These are phyloP conservation scores for Poicephalus gulielmi DNA, from an alignment of 2,113 vertebrate genomes.

Conservation along the genomic window DNA sequence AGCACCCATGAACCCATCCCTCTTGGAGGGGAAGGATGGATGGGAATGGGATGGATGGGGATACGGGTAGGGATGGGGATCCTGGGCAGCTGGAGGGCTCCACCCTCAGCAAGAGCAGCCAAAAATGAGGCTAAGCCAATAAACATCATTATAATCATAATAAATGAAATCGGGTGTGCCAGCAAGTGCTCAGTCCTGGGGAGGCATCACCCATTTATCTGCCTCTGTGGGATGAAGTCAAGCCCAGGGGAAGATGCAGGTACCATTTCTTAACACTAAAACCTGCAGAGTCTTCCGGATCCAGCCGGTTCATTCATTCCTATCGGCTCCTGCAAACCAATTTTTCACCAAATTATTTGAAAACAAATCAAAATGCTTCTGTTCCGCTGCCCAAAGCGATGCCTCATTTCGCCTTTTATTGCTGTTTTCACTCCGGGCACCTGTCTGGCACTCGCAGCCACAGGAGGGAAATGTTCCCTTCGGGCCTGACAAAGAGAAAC, in stretches of 20 bases:
- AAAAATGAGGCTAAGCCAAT: neutral
- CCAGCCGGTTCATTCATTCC: neutral
- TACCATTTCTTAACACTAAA: neutral
- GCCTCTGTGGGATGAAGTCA: neutral
- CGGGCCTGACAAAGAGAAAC: neutral
- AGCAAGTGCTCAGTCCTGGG: neutral
- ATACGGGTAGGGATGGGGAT: neutral
- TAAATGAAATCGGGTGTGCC: accelerated
- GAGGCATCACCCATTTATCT: neutral
- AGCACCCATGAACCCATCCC: neutral
- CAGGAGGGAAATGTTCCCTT: neutral
- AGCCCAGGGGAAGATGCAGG: neutral
- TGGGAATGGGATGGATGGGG: neutral
- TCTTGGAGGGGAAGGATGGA: neutral
- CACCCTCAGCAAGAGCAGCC: neutral
- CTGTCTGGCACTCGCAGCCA: neutral
- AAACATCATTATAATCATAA: neutral
- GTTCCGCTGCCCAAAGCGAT: accelerated
- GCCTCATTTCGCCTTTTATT: neutral
- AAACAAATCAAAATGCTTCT: neutral
- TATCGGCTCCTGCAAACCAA: neutral
- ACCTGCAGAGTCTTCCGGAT: neutral
- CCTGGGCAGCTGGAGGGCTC: neutral
- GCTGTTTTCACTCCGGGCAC: neutral
- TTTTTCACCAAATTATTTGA: neutral